phyloP scores from a whole-genome alignment of 2,797 vertebrate species.

The Triplophysa bombifrons region DNA sequence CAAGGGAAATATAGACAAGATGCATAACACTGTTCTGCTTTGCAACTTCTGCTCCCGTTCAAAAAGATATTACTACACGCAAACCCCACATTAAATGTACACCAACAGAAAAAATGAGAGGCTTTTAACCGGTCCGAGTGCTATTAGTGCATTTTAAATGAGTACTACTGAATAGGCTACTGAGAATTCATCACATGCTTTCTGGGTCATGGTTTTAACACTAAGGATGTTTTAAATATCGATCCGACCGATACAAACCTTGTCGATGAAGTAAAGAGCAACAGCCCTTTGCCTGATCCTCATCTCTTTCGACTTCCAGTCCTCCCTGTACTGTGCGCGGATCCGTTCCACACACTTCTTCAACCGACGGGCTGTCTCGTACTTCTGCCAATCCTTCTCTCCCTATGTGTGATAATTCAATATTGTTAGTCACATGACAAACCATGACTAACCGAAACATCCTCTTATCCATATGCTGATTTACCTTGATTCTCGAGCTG shows the following conservation, averaged over 20 bases:
- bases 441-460: background rate
- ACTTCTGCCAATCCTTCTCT: conserved; percentile 99
- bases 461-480: background rate
- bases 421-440: background rate
- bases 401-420: conserved; percentile 76
- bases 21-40: conserved; percentile 11
- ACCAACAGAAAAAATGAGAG: background rate
- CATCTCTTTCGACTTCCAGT: conserved; percentile 99
- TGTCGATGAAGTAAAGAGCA: conserved; percentile 97
- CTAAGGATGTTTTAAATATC: conserved; percentile 4
- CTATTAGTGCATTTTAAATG: conserved; percentile 19
- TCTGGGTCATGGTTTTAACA: conserved; percentile 7
- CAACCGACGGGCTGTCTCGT: conserved; percentile 90
- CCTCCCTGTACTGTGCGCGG: conserved; percentile 90
- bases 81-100: background rate
- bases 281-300: conserved; percentile 94
- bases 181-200: conserved; percentile 7
- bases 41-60: conserved; percentile 22
- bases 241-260: conserved; percentile 74
- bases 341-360: conserved; percentile 94
- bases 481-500: conserved; percentile 97
- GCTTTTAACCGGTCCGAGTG: background rate
- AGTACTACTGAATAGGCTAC: background rate
- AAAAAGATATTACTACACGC: background rate
- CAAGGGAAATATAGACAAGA: conserved; percentile 16